Conservation (phyloP, 2,888 invertebrate genomes). For the Thecocarcelia acutangulata region DNA sequence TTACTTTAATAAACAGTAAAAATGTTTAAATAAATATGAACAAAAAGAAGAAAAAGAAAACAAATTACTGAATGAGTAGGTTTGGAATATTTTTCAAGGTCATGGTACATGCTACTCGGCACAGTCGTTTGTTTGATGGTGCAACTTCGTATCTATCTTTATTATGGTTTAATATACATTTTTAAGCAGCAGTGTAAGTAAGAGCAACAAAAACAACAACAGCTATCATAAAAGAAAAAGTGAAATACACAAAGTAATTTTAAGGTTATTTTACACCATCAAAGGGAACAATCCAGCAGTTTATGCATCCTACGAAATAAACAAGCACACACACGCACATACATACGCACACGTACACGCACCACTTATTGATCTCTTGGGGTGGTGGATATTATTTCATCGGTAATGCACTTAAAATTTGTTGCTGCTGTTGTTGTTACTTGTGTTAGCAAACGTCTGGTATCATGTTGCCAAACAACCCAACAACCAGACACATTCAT, state of each 20-base stretch:
- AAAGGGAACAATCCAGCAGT: constrained; percentile 50
- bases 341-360: constrained; percentile 12
- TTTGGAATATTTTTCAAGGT: constrained; percentile 80
- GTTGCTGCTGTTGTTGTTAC: constrained; percentile 43
- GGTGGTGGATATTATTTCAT: constrained; percentile 64
- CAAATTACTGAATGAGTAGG: constrained; percentile 64
- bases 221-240: constrained; percentile 12
- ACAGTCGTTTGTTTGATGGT: constrained; percentile 41
- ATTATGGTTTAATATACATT: constrained; percentile 28
- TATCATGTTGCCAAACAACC: constrained; percentile 57
- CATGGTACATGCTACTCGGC: constrained; percentile 61
- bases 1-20: constrained; percentile 30
- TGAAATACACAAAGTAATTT: constrained; percentile 37
- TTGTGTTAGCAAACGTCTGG: constrained; percentile 53
- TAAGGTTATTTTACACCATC: constrained; percentile 61
- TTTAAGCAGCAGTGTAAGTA: neutral
- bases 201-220: neutral
- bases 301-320: neutral
- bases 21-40: constrained; percentile 50
- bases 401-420: constrained; percentile 60
- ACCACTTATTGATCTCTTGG: constrained; percentile 5
- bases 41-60: too few relatives aligned
- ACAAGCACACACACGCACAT: too few relatives aligned
- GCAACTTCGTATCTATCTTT: constrained; percentile 15
- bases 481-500: constrained; percentile 37